Conservation (phyloP, 2,888 invertebrate species). For the Stratiomys singularior region DNA sequence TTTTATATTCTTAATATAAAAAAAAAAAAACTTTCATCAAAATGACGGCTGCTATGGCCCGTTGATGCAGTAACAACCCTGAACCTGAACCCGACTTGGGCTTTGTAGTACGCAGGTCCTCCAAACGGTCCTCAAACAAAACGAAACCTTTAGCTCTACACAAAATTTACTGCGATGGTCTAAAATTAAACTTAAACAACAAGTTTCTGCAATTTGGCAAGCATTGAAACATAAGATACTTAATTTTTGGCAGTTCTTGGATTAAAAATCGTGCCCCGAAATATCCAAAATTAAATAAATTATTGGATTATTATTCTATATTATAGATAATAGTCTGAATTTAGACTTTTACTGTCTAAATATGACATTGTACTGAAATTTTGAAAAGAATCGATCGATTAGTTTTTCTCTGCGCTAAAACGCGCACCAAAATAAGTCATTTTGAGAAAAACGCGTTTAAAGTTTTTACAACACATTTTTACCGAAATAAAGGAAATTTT, state of each 20-base stretch:
- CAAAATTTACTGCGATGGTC: neutral
- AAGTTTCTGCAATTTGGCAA: neutral
- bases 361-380: neutral
- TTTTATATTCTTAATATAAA: neutral
- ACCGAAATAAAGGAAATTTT: too few relatives aligned
- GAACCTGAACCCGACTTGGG: neutral
- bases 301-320: too few relatives aligned
- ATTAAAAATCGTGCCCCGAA: neutral
- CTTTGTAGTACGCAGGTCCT: neutral
- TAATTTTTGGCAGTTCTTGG: neutral
- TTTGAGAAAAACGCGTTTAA: slow-evolving; percentile 13
- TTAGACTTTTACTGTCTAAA: neutral
- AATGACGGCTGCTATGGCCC: neutral
- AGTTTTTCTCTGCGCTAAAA: neutral
- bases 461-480: slow-evolving; percentile 4
- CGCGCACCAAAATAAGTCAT: neutral
- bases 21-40: neutral
- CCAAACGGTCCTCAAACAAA: neutral
- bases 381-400: neutral
- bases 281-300: neutral
- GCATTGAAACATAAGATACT: neutral
- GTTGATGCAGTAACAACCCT: neutral
- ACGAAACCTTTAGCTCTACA: neutral
- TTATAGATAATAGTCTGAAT: too few relatives aligned
- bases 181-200: neutral